Conservation (phyloP, 2,888 invertebrate species). For the Aleiodes leptofemur region DNA sequence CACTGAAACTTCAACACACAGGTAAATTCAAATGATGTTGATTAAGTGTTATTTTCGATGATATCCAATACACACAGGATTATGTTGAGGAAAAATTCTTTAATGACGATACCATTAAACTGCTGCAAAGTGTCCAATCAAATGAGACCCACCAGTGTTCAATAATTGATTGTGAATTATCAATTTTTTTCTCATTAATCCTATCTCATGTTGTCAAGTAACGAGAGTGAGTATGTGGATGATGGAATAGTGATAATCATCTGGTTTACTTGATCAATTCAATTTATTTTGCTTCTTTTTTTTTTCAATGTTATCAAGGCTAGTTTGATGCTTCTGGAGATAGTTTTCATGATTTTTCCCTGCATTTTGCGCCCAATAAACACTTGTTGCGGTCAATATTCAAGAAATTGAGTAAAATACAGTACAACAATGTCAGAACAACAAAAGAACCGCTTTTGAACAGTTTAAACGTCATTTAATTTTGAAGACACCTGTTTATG, state of each 20-base stretch:
- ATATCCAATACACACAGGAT: neutral
- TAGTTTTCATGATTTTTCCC: too few relatives aligned
- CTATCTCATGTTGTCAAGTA: neutral
- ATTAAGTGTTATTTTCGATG: slow-evolving; percentile 11
- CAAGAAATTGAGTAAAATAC: neutral
- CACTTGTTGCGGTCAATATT: neutral
- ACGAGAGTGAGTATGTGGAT: neutral
- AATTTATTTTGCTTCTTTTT: slow-evolving; percentile 38
- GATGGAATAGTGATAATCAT: slow-evolving; percentile 52
- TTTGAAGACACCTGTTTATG: slow-evolving; percentile 8
- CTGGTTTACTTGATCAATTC: slow-evolving; percentile 50
- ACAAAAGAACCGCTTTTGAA: neutral
- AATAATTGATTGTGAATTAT: neutral
- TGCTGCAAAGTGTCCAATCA: neutral
- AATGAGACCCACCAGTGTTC: neutral
- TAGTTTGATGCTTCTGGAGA: slow-evolving; percentile 16
- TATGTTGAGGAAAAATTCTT: neutral
- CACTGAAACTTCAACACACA: neutral
- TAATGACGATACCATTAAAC: neutral
- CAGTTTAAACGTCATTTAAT: neutral
- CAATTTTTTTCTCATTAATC: neutral
- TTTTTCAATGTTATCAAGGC: slow-evolving; percentile 27
- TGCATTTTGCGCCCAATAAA: too few relatives aligned
- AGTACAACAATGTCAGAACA: neutral
- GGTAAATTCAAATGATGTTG: neutral